phyloP scores from a whole-genome alignment of 2,888 invertebrate species.

The Leucophenga montana region DNA sequence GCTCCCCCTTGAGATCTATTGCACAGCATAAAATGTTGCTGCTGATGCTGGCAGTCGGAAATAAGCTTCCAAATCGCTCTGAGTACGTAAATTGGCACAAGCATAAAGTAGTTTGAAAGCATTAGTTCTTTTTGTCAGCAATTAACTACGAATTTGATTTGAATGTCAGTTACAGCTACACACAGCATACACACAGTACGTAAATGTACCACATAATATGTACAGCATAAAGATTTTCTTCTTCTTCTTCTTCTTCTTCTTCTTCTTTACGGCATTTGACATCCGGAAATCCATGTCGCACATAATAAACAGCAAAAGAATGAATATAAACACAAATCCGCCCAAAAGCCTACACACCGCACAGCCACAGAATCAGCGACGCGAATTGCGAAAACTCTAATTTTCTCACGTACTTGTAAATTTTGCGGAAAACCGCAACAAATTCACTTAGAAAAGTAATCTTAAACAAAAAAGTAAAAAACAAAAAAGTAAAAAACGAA shows the following conservation, averaged over 20 bases:
- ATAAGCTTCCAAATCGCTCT: conserved; percentile 1
- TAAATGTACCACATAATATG: no score
- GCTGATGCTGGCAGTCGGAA: no score
- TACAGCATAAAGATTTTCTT: no score
- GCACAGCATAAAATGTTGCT: neutral
- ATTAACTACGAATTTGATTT: conserved; percentile 10
- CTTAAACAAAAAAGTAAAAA: conserved; percentile 62
- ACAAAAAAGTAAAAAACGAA: conserved; percentile 39
- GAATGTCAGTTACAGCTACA: neutral
- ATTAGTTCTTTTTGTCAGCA: neutral
- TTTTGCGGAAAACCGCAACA: conserved; percentile 66
- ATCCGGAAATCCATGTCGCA: no score
- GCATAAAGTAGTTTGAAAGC: neutral
- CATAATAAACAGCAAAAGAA: conserved; percentile 14
- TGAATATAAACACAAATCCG: conserved; percentile 20
- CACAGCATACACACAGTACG: no score
- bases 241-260: no score
- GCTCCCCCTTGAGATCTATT: no score
- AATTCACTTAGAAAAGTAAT: conserved; percentile 65
- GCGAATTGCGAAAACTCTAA: conserved; percentile 54
- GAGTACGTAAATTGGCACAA: conserved; percentile 4
- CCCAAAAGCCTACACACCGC: neutral
- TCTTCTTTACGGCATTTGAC: no score
- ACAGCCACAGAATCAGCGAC: conserved; percentile 27
- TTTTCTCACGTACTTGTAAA: conserved; percentile 66